Conservation (phyloP, 2,888 invertebrate genomes). For the Celastrina argiolus region DNA sequence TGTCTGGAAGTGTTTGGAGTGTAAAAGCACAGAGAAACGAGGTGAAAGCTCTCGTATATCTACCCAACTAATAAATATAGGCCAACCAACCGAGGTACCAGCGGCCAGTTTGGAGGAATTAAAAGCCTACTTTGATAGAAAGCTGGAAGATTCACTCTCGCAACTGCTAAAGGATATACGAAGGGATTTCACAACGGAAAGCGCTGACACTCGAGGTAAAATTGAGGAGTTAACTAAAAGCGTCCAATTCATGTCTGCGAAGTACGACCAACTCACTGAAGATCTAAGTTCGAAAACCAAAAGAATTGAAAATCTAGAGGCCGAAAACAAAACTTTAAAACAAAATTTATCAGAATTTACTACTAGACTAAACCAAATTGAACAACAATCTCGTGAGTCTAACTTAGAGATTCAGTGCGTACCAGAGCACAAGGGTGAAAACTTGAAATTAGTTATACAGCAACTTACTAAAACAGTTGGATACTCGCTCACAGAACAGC, state of each 20-base stretch:
- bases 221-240: background rate
- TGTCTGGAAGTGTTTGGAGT: background rate
- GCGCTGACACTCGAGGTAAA: background rate
- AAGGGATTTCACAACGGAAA: background rate
- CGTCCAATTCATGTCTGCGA: background rate
- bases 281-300: background rate
- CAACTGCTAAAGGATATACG: background rate
- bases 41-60: background rate
- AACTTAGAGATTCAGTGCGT: too few relatives aligned
- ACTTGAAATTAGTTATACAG: too few relatives aligned
- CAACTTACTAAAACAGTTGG: too few relatives aligned
- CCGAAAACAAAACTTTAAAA: background rate
- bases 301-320: background rate
- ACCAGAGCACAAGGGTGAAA: too few relatives aligned
- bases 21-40: background rate
- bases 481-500: too few relatives aligned
- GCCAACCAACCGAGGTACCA: too few relatives aligned
- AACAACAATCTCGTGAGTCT: too few relatives aligned
- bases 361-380: too few relatives aligned
- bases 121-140: background rate
- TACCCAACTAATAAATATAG: background rate
- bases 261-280: background rate
- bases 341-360: too few relatives aligned
- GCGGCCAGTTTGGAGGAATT: background rate
- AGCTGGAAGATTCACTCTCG: background rate